Evolutionary conservation across 1,140 invertebrate species (phyloP), one percentile per base, ranked within the genome.

Genomic region (Ganaspis sp.): DNA sequence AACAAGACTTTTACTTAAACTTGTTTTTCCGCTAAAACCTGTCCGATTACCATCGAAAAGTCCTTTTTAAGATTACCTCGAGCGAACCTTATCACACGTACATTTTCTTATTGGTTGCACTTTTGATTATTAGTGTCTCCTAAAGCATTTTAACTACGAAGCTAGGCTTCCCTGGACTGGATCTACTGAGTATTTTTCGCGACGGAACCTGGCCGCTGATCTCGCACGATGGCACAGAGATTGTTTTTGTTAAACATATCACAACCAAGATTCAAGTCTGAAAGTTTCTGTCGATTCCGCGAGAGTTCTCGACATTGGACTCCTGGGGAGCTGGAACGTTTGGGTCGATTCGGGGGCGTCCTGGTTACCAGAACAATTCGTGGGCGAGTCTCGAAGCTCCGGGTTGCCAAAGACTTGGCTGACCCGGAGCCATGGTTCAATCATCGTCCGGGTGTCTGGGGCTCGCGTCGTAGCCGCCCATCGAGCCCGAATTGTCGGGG

Each of bases 391-490:
- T 86, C 29, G 86, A 84, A 29, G 90, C 90, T 91, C 90, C 90
- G 90, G 90, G 90, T 73, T 88, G 90, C 90, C 90, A 91, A 45
- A 87, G 82, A 2, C 54, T 75, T 73, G 88, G 89, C 87, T 87
- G 89, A 90, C 90, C 90, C 90, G 90, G 90, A 91, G 91, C 92
- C 86, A 91, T 90, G 92, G 91, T 93, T 93, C 92, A 93, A 90
- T 90, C 92, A 85, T 94, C 93, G 81, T 94, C 93, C 85, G 93
- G 93, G 4, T 93, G 87, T 58, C 92, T 89, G 1, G 93, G 93
- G 91, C 93, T 93, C 26, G 92, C 91, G 82, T 93, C 92, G 78
- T 93, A 93, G 17, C 91, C 88, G 64, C 92, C 90, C 74, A 91
- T 90, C 5, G 91, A 91, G 8, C 87, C 88, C 4, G 92, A 87